These are phyloP conservation scores for Petrosia ficiformis DNA, from an alignment of 37 sponge, comb jelly and placozoan species.

Conservation along the genomic window DNA sequence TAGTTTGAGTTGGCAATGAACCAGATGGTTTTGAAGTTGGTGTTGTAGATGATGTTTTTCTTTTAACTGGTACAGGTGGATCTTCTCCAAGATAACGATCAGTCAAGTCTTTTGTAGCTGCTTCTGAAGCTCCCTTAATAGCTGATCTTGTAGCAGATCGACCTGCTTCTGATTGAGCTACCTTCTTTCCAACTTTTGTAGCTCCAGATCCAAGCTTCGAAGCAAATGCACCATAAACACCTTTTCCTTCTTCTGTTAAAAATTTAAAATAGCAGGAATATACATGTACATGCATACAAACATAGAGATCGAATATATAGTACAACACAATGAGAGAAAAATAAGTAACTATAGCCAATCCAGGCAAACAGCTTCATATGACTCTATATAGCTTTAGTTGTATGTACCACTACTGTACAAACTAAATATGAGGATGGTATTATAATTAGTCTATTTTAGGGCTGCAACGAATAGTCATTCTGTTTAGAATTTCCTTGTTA, in stretches of 20 bases:
- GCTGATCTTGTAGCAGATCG: conserved; percentile 62
- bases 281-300: too few relatives aligned
- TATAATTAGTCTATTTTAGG: too few relatives aligned
- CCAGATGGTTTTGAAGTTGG: not conserved
- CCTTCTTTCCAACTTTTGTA: conserved; percentile 64
- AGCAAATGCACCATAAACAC: conserved; percentile 2
- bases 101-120: conserved; percentile 38
- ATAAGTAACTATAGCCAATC: too few relatives aligned
- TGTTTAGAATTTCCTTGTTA: too few relatives aligned
- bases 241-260: not conserved
- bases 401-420: too few relatives aligned
- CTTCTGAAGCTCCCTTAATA: conserved; percentile 64
- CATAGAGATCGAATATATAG: too few relatives aligned
- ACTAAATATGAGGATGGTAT: too few relatives aligned
- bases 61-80: not conserved
- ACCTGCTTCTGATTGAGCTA: conserved; percentile 78
- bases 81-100: conserved; percentile 17
- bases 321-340: too few relatives aligned
- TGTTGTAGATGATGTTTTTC: not conserved
- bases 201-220: conserved; percentile 50
- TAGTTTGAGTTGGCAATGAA: not conserved
- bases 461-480: too few relatives aligned
- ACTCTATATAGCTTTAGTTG: too few relatives aligned
- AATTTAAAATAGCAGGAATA: too few relatives aligned
- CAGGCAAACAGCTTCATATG: too few relatives aligned